Percentiles rank a stretch among this genome's conserved stretches.
Evolutionary conservation across 2,888 invertebrate genomes (phyloP).

Genomic region (Drosophila silvestris): DNA sequence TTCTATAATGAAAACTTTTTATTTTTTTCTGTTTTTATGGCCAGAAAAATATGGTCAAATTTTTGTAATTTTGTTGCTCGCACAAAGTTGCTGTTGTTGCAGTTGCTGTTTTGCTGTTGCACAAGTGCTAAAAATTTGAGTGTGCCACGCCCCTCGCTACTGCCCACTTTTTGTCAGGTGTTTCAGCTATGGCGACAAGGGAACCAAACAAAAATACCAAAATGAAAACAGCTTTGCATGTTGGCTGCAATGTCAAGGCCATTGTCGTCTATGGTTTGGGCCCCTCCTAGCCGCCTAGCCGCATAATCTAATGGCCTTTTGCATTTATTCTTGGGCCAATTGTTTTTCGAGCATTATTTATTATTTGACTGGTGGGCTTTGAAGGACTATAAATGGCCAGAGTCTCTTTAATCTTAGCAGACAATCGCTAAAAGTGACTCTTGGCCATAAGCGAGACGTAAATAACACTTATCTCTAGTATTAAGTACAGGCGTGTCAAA

Average conservation of each 20-base stretch:
- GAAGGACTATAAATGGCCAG: slow-evolving; percentile 3
- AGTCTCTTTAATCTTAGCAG: slow-evolving; percentile 21
- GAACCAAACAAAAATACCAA: slow-evolving; percentile 24
- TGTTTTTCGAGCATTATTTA: slow-evolving; percentile 48
- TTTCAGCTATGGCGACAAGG: slow-evolving; percentile 20
- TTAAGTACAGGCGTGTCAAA: not conserved
- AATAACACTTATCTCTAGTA: slow-evolving; percentile 7
- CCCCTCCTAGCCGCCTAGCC: not conserved
- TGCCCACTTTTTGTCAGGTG: slow-evolving; percentile 33
- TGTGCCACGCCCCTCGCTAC: slow-evolving; percentile 14
- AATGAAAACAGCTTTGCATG: slow-evolving; percentile 60
- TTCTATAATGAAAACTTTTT: slow-evolving; percentile 32
- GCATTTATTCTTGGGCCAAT: slow-evolving; percentile 37
- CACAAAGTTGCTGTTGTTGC: slow-evolving; percentile 4
- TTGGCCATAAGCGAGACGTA: slow-evolving; percentile 17
- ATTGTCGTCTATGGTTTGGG: slow-evolving; percentile 27
- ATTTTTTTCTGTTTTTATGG: not conserved
- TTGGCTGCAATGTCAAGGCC: slow-evolving; percentile 69
- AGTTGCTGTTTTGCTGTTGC: slow-evolving; percentile 25
- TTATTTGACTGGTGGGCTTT: slow-evolving; percentile 23
- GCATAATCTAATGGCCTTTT: slow-evolving; percentile 20
- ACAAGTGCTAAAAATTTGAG: slow-evolving; percentile 40
- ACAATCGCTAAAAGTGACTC: slow-evolving; percentile 17
- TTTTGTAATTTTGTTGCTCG: not conserved
- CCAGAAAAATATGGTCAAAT: not conserved